phyloP scores from a whole-genome alignment of 2,797 vertebrate genomes.

The Sebastolobus alascanus region DNA sequence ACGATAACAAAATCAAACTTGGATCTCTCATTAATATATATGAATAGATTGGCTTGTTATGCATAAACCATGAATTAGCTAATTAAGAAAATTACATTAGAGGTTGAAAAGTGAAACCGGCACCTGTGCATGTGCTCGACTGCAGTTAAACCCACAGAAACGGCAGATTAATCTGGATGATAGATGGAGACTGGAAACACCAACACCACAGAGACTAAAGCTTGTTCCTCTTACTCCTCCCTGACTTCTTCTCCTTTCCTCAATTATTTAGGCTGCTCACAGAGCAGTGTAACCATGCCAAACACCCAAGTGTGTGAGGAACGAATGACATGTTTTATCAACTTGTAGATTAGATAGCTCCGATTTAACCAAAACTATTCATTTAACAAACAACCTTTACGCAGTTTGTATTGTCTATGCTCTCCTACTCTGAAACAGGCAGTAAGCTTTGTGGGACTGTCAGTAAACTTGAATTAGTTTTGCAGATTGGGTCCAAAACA shows the following conservation, averaged over 20 bases:
- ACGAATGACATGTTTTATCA: slow-evolving; percentile 51
- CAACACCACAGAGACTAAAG: slow-evolving; percentile 2
- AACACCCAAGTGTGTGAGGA: slow-evolving; percentile 21
- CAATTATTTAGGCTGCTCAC: slow-evolving; percentile 22
- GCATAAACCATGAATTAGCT: slow-evolving; percentile 78
- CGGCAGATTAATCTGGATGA: slow-evolving; percentile 45
- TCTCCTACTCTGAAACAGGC: slow-evolving; percentile 31
- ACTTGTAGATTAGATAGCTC: slow-evolving; percentile 48
- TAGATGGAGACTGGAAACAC: slow-evolving; percentile 27
- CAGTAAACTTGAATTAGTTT: slow-evolving; percentile 66
- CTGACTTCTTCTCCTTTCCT: not conserved
- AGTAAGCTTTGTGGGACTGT: slow-evolving; percentile 55
- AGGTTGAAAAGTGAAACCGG: slow-evolving; percentile 59
- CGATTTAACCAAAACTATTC: slow-evolving; percentile 55
- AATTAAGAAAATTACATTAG: slow-evolving; percentile 70
- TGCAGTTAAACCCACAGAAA: slow-evolving; percentile 32
- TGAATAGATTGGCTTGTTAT: slow-evolving; percentile 71
- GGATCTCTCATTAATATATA: slow-evolving; percentile 78
- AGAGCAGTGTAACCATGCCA: slow-evolving; percentile 20
- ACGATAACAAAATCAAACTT: slow-evolving; percentile 75
- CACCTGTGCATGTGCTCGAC: slow-evolving; percentile 48
- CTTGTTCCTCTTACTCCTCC: slow-evolving; percentile 4
- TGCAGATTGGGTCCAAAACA: not conserved
- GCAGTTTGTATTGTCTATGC: slow-evolving; percentile 29
- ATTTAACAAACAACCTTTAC: slow-evolving; percentile 58